A percentile compares a stretch with the other conserved stretches of the same genome.
Evolutionary conservation across 2,888 invertebrate species (phyloP).

Genomic region (Cerceris rybyensis): DNA sequence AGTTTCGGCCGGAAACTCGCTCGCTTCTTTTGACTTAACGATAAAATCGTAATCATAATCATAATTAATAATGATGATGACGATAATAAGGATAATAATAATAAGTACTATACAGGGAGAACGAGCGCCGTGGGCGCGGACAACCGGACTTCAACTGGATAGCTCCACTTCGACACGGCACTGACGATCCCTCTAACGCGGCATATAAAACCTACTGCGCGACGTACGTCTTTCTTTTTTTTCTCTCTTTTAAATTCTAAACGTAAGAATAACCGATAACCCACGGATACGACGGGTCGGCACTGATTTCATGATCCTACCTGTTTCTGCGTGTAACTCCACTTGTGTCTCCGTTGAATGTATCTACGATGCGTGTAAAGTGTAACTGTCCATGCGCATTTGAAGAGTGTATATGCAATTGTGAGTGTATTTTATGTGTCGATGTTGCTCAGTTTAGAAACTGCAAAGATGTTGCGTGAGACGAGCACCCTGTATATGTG

Average conservation of each 20-base stretch:
- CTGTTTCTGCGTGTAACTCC: conserved; percentile 13
- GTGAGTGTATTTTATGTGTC: conserved; percentile 15
- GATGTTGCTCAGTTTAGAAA: conserved; percentile 39
- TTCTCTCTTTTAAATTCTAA: conserved; percentile 43
- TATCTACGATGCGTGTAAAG: neutral
- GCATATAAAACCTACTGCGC: conserved; percentile 71
- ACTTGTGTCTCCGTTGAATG: conserved; percentile 2
- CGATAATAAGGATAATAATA: conserved; percentile 43
- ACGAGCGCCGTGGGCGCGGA: conserved; percentile 54
- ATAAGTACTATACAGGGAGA: conserved; percentile 50
- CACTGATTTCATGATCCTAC: conserved; percentile 49
- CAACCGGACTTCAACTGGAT: conserved; percentile 28
- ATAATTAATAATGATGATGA: conserved; percentile 29
- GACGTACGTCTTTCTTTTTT: conserved; percentile 41
- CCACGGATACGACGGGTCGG: conserved; percentile 56
- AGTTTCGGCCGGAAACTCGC: conserved; percentile 62
- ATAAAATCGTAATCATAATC: conserved; percentile 50
- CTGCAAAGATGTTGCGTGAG: conserved; percentile 61
- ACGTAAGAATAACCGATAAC: conserved; percentile 64
- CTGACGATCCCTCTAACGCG: conserved; percentile 60
- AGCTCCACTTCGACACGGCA: conserved; percentile 37
- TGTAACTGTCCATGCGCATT: neutral
- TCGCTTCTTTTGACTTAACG: conserved; percentile 44
- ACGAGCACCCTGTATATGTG: conserved; percentile 69
- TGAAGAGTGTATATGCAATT: conserved; percentile 15